Evolutionary conservation across 2,797 vertebrate genomes (phyloP), one percentile per base, ranked within the genome.

Genomic region (Sebastes cheni): DNA sequence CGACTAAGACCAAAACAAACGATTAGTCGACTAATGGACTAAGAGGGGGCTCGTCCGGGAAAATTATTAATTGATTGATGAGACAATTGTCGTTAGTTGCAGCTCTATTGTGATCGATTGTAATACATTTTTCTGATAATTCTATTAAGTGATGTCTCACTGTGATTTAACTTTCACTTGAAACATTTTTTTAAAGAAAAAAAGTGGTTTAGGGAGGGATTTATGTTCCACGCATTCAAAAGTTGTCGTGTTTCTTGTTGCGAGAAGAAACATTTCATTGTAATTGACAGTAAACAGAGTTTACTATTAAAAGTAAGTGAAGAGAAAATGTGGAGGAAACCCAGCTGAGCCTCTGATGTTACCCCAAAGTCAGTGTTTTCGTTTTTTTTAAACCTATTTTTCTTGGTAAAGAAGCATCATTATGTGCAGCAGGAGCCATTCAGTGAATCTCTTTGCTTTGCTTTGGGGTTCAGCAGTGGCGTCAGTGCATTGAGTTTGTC

Each of bases 401-500:
- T 27, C 4, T 58, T 58, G 2, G 2, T 52, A 2, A 2, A 34
- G 32, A 23, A 7, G 6, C 10, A 36, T 10, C 16, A 6, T 72
- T 9, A 9, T 29, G 32, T 29, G 34, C 39, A 58, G 34, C 59
- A 0, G 60, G 61, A 77, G 73, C 46, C 14, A 20, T 68, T 56
- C 32, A 72, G 22, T 71, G 14, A 66, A 58, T 59, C 32, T 66
- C 16, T 55, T 36, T 14, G 36, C 67, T 80, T 62, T 8, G 52
- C 39, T 81, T 79, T 68, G 62, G 62, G 62, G 55, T 77, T 86
- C 62, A 74, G 69, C 62, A 7, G 73, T 50, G 89, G 88, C 83
- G 76, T 82, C 86, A n/a, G 82, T n/a, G 75, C 75, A 75, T 59
- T 2, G 73, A 81, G 82, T 80, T 85, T 72, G 81, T 91, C 87